Conservation (phyloP, 2,888 invertebrate species). For the Drosophila atripex region DNA sequence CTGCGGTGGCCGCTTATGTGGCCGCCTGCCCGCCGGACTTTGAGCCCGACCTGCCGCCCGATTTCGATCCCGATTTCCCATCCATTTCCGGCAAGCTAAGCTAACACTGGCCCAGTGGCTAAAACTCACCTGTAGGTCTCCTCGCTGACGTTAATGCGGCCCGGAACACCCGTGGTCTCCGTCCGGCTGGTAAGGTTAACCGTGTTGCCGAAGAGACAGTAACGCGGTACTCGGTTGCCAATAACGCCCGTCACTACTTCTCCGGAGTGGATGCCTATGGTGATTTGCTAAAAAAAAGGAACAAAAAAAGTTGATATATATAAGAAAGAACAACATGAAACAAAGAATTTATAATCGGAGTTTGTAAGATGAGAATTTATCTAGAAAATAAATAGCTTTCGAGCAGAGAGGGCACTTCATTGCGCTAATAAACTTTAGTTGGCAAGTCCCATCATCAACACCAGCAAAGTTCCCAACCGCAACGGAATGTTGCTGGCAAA, state of each 20-base stretch:
- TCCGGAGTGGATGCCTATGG: slow-evolving; percentile 96
- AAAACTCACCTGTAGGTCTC: slow-evolving; percentile 92
- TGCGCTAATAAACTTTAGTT: slow-evolving; percentile 67
- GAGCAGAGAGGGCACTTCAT: slow-evolving; percentile 59
- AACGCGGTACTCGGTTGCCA: slow-evolving; percentile 96
- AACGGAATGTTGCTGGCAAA: slow-evolving; percentile 55
- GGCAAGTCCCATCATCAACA: slow-evolving; percentile 26
- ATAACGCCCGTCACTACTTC: slow-evolving; percentile 98
- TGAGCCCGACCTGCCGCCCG: slow-evolving; percentile 25
- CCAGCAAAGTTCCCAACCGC: slow-evolving; percentile 28
- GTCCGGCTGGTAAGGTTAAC: slow-evolving; percentile 97
- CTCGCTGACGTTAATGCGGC: slow-evolving; percentile 95
- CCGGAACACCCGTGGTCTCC: slow-evolving; percentile 95
- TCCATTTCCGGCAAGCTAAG: slow-evolving; percentile 33
- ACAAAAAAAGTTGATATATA: background rate
- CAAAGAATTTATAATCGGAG: slow-evolving; percentile 21
- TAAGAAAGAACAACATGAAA: background rate
- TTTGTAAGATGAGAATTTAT: slow-evolving; percentile 25
- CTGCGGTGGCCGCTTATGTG: slow-evolving; percentile 59
- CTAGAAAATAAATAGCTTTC: slow-evolving; percentile 21
- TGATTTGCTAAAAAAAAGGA: slow-evolving; percentile 88
- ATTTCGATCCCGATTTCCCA: slow-evolving; percentile 31
- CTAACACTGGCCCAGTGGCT: slow-evolving; percentile 18
- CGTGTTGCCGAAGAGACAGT: slow-evolving; percentile 96
- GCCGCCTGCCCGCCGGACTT: slow-evolving; percentile 25